Base-by-base conservation (phyloP, 2,113 vertebrate genomes). In the Dipodomys spectabilis region DNA sequence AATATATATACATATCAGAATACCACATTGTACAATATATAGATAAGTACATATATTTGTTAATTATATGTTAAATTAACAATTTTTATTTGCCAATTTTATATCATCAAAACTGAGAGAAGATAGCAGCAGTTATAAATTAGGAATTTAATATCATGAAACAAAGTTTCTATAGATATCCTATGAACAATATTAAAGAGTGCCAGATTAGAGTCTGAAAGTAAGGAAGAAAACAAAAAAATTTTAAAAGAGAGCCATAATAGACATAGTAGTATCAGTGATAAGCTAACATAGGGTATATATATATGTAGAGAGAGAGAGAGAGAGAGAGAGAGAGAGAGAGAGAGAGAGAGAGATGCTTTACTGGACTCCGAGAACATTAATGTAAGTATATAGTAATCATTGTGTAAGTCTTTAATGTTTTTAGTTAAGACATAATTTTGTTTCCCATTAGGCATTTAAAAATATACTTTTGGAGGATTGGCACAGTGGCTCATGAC, bases 131-230 rank as follows among this genome's bases (percentile, higher is more conserved):
- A 86, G 64, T 81, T 60, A 90, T 88, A 94, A 94, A 80, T 57
- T 60, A 93, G 57, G 90, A 84, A 89, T 79, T 89, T 68, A 84
- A n/a, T 3, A 10, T 81, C 18, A 84, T 28, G 77, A 57, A 79
- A 96, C 88, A 90, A 35, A 64, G 35, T 27, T 93, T 64, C 62
- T 72, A 62, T 81, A 92, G 72, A 80, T 4, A 82, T 53, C 12
- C 68, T 88, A 60, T 77, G 67, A 91, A 81, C 45, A 82, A 57
- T 28, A 88, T 27, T 85, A 45, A 88, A 90, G 45, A 91, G 77
- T 67, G 72, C 88, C 77, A 92, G 28, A 11, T 44, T 93, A 65
- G 53, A 83, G 44, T 68, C n/a, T 93, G 39, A 77, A 30, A 77
- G 71, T 83, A 83, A 95, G 79, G 53, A 86, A 84, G 28, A 86